Evolutionary conservation across 2,888 invertebrate genomes (phyloP), one percentile per base, ranked within the genome.

Genomic region (Drosophila recens): DNA sequence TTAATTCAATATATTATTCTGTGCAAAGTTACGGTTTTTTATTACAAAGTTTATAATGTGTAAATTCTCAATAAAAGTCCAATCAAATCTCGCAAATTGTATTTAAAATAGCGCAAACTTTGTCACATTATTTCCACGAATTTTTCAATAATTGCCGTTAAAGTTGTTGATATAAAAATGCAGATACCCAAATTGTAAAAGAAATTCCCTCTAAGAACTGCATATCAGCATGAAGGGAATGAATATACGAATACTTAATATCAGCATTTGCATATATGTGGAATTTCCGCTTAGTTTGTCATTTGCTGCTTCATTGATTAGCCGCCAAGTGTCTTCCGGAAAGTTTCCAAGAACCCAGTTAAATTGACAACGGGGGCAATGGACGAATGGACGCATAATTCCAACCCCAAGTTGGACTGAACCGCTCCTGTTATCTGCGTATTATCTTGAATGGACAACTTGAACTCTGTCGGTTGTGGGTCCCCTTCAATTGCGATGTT

Each of bases 401-500:
- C 51, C 67, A 67, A 38, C 20, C 53, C 42, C 49, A 49, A 59
- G 38, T 51, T 23, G 23, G 42, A 5, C 49, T 59, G 80, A 71
- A 67, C 67, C 74, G 71, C 77, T 80, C 46, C 80, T 67, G 66
- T 49, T 74, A 82, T 82, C 73, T 74, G 54, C 36, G 58, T 61
- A 72, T 88, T 88, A 83, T 86, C 83, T 64, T 30, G 30, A 30
- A 30, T 8, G 66, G 52, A 17, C 58, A 71, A 70, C 23, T 86
- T 88, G 87, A 88, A 83, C 87, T 67, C 67, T 36, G 54, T 67
- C 67, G 30, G 54, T 27, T 30, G 54, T 20, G 64, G 69, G 54
- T 68, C 68, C 45, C 51, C 23, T 30, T 67, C 87, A 80, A 86
- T 86, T 88, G 89, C 67, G 71, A 59, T 87, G 79, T 72, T 87